phyloP scores from a whole-genome alignment of 2,113 vertebrate genomes.

The Canis aureus region DNA sequence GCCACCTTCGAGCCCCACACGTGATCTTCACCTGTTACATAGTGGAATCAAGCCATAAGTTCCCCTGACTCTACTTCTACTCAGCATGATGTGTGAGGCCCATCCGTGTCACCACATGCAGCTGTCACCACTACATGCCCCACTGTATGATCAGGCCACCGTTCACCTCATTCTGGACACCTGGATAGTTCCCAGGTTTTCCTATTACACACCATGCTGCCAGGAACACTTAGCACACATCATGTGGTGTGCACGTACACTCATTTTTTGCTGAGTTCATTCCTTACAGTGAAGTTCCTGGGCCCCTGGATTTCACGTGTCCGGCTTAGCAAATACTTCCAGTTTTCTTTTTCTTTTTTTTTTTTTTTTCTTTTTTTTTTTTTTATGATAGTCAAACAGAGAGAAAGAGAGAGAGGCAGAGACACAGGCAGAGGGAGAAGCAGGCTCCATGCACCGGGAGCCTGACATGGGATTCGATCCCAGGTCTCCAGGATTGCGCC shows the following conservation, averaged over 20 bases:
- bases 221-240: background rate
- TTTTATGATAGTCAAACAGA: too few species aligned
- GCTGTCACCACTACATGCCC: background rate
- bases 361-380: too few species aligned
- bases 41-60: background rate
- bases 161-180: accelerated
- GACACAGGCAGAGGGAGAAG: too few species aligned
- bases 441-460: too few species aligned
- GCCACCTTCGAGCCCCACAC: background rate
- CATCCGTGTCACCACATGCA: accelerated
- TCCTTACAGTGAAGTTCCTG: background rate
- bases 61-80: background rate
- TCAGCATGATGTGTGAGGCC: accelerated
- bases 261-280: background rate
- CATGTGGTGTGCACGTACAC: background rate
- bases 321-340: background rate
- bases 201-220: accelerated
- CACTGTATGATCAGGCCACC: background rate
- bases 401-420: too few species aligned
- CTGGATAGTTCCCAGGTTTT: background rate
- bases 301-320: background rate
- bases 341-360: background rate
- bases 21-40: too few species aligned
- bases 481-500: too few species aligned
- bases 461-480: too few species aligned